Percentiles rank a stretch among this genome's conserved stretches.
These are phyloP conservation scores for Andrena hattorfiana DNA, from an alignment of 2,888 invertebrate genomes.

Conservation along the genomic window DNA sequence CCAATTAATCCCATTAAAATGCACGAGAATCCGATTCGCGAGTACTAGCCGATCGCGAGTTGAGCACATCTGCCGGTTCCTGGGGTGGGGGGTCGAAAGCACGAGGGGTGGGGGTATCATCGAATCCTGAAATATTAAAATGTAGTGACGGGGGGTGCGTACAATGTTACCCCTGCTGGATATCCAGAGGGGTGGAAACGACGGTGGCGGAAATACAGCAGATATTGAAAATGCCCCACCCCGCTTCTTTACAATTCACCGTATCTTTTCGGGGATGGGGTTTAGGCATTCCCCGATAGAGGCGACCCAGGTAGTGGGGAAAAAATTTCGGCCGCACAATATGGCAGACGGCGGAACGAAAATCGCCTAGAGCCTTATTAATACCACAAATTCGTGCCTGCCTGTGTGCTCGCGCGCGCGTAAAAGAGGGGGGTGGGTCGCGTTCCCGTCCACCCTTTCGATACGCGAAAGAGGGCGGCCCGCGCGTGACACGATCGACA, in stretches of 20 bases:
- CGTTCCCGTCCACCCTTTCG: no score
- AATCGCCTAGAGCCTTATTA: constrained; percentile 53
- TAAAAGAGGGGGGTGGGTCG: not conserved
- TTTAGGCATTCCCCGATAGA: constrained; percentile 45
- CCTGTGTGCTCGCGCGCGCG: not conserved
- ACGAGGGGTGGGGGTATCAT: constrained; percentile 67
- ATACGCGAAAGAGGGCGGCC: not conserved
- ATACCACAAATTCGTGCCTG: constrained; percentile 23
- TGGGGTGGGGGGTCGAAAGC: not conserved
- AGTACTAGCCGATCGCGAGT: constrained; percentile 26
- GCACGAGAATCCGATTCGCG: constrained; percentile 9
- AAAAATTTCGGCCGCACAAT: constrained; percentile 54
- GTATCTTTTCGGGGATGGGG: constrained; percentile 60
- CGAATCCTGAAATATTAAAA: constrained; percentile 78
- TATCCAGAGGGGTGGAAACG: constrained; percentile 70
- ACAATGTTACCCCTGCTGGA: constrained; percentile 73
- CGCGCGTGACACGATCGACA: constrained; percentile 23
- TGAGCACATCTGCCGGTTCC: constrained; percentile 63
- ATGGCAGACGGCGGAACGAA: constrained; percentile 49
- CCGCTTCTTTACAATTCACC: constrained; percentile 71
- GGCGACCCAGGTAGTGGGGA: constrained; percentile 19
- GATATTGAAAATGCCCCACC: constrained; percentile 80
- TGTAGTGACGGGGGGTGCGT: constrained; percentile 71
- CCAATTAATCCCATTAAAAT: constrained; percentile 30
- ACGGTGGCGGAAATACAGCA: constrained; percentile 77